Percentiles rank a stretch among this genome's conserved stretches.
phyloP scores from a whole-genome alignment of 2,888 invertebrate species.

The Apantesis nais region DNA sequence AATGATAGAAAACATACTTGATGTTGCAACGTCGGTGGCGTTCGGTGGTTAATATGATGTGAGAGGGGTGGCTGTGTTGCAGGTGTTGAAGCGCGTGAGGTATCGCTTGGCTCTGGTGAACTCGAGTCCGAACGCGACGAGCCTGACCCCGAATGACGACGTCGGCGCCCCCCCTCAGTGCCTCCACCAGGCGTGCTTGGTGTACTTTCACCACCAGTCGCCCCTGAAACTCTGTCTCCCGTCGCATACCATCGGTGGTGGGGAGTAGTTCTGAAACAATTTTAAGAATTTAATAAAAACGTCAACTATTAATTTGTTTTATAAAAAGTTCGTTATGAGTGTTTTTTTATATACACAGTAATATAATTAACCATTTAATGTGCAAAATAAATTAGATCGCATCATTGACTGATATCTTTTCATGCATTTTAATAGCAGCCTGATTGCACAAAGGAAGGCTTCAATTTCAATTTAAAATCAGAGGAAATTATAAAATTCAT shows the following conservation, averaged over 20 bases:
- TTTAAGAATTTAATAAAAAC: not conserved
- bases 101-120: conserved; percentile 86
- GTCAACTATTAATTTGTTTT: not conserved
- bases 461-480: not conserved
- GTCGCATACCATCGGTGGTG: conserved; percentile 77
- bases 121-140: conserved; percentile 83
- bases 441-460: not conserved
- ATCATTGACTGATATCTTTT: no score
- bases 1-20: conserved; percentile 53
- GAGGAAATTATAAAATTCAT: not conserved
- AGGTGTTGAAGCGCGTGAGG: conserved; percentile 86
- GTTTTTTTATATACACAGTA: not conserved
- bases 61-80: conserved; percentile 74
- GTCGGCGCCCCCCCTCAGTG: conserved; percentile 76
- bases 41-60: conserved; percentile 66
- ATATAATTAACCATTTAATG: not conserved
- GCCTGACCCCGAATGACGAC: conserved; percentile 83
- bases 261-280: conserved; percentile 65
- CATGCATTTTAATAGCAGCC: not conserved
- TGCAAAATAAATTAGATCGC: not conserved
- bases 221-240: conserved; percentile 57
- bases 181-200: conserved; percentile 80
- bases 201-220: conserved; percentile 58
- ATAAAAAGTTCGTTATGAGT: not conserved
- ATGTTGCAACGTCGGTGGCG: conserved; percentile 63